Percentiles rank a stretch among this genome's conserved stretches.
phyloP scores from a whole-genome alignment of 2,113 vertebrate species.

The Hyaena hyaena region DNA sequence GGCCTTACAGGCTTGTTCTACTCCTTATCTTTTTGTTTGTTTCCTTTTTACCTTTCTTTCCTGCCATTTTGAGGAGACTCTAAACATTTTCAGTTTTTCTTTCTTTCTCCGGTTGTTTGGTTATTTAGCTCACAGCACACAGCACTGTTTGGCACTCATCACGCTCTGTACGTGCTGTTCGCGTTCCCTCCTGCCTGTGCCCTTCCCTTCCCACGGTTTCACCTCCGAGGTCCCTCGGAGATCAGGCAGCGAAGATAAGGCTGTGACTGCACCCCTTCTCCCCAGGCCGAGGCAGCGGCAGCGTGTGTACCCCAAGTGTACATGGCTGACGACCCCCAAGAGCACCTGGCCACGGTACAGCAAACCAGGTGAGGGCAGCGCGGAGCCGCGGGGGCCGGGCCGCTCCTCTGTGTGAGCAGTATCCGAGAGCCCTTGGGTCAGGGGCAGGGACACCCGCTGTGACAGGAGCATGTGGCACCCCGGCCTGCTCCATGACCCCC shows the following conservation, averaged over 20 bases:
- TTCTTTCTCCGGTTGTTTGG: background rate
- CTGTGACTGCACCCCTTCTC: background rate
- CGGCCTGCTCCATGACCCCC: background rate
- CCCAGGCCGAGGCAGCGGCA: conserved; percentile 93
- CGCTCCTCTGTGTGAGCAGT: no score
- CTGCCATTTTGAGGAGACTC: background rate
- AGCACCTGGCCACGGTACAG: conserved; percentile 96
- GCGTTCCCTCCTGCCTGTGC: background rate
- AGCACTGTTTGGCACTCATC: accelerated
- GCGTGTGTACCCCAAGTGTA: conserved; percentile 92
- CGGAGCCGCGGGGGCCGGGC: no score
- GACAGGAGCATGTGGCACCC: background rate
- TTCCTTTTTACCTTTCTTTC: background rate
- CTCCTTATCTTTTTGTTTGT: background rate
- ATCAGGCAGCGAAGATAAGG: background rate
- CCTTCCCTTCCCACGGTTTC: accelerated
- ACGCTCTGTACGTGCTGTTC: accelerated
- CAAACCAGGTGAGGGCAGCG: conserved; percentile 90
- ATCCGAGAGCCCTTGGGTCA: accelerated
- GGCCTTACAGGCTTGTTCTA: accelerated
- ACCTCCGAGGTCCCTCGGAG: background rate
- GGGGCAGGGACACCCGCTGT: background rate
- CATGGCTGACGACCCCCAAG: conserved; percentile 94
- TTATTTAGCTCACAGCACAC: accelerated
- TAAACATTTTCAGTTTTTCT: background rate